Evolutionary conservation across 2,888 invertebrate genomes (phyloP).

Genomic region (Bombylius major): DNA sequence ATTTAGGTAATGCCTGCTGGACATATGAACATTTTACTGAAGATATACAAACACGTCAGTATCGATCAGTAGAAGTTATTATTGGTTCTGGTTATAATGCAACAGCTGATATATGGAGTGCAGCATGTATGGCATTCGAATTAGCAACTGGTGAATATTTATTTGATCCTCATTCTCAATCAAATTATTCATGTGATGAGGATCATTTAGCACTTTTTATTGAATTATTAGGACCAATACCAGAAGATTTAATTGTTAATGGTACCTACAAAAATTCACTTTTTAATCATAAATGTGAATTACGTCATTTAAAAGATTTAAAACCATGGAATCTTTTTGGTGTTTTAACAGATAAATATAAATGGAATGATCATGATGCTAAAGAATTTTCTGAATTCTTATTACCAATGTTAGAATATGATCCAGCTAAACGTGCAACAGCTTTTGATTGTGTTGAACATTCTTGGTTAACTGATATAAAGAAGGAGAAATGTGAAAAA

Average conservation of each 20-base stretch:
- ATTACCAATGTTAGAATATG: conserved; percentile 86
- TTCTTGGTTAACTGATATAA: conserved; percentile 55
- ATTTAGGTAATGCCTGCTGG: conserved; percentile 96
- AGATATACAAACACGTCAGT: conserved; percentile 78
- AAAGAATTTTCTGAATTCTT: conserved; percentile 81
- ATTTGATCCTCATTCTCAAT: conserved; percentile 92
- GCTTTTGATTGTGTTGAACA: conserved; percentile 83
- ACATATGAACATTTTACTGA: conserved; percentile 88
- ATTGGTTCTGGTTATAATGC: conserved; percentile 86
- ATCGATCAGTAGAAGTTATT: conserved; percentile 83
- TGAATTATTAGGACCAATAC: conserved; percentile 58
- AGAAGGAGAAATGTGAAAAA: neutral
- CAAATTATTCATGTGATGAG: conserved; percentile 87
- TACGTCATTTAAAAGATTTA: conserved; percentile 78
- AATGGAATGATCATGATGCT: conserved; percentile 76
- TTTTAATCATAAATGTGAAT: conserved; percentile 83
- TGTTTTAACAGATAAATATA: conserved; percentile 86
- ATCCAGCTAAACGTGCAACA: conserved; percentile 75
- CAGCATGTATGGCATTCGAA: conserved; percentile 98
- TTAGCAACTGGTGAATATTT: conserved; percentile 92
- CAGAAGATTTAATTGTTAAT: conserved; percentile 72
- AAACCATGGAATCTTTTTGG: conserved; percentile 89
- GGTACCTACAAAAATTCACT: conserved; percentile 84
- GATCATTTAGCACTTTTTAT: conserved; percentile 72
- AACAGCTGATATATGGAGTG: conserved; percentile 95